Evolutionary conservation across 2,797 vertebrate genomes (phyloP).

Genomic region (Dendrocincla fuliginosa): DNA sequence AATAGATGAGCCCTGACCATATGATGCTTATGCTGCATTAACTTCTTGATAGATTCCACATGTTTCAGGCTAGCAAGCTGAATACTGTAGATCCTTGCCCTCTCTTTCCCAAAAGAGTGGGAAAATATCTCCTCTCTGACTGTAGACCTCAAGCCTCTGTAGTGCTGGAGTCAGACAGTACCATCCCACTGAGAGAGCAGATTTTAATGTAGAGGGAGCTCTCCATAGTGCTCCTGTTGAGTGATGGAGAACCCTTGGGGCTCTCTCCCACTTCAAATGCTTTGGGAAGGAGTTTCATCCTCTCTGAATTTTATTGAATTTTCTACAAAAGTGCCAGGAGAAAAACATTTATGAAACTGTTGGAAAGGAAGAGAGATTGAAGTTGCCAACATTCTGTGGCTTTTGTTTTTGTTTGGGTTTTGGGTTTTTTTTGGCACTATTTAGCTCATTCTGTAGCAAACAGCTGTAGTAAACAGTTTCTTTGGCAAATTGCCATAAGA

Average conservation of each 20-base stretch:
- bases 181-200: not conserved
- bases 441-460: not conserved
- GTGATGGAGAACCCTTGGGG: not conserved
- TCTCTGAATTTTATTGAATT: not conserved
- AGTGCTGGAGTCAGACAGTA: not conserved
- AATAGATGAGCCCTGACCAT: not conserved
- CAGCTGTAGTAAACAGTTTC: not conserved
- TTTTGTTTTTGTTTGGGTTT: not conserved
- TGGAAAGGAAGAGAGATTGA: not conserved
- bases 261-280: not conserved
- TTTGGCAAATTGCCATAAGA: not conserved
- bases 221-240: not conserved
- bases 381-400: not conserved
- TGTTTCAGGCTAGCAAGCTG: not conserved
- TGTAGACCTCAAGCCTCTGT: not conserved
- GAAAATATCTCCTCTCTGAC: not conserved
- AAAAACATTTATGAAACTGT: not conserved
- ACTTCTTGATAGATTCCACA: not conserved
- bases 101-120: not conserved
- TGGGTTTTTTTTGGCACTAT: not conserved
- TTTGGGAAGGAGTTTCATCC: not conserved
- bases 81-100: not conserved
- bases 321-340: not conserved
- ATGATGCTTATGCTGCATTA: conserved; percentile 1
- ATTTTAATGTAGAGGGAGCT: not conserved